Evolutionary conservation across 2,888 invertebrate genomes (phyloP), one percentile per base, ranked within the genome.

Genomic region (Uropetala carovei): DNA sequence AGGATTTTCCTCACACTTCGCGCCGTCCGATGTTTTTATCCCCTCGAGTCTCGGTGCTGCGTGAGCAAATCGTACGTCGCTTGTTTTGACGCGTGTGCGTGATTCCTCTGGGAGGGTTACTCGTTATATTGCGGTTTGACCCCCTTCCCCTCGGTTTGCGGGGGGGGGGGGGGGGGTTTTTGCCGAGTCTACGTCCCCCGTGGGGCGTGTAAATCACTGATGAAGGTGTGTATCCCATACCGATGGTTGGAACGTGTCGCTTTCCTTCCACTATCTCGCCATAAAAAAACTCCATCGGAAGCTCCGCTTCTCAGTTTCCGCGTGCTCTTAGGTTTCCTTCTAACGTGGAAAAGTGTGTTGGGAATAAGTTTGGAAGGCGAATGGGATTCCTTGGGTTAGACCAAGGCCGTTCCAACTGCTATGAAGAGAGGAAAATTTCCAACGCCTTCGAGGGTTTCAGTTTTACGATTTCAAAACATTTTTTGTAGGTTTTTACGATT

Each of bases 391-490:
- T 18, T 68, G 68, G 68, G 68, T 43, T 27, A 75, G 22, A 22
- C 75, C 75, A 27, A 27, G 27, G 75, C 27, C 14, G 22, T 27
- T 75, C 22, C 22, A 75, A 27, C 75, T 68, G 18, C 68, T 22
- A n/a, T 22, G 14, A 27, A 75, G 75, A 75, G 22, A 18, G 22
- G n/a, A n/a, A 9, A 84, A 16, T 43, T 11, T 57, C 84, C 43
- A 57, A 57, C 57, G 1, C 57, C 22, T 27, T 13, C 11, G 85
- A 57, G n/a, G 57, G 59, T 11, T 3, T 16, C 64, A n/a, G 16
- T 16, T 89, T 89, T 89, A 89, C 43, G 89, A 89, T 89, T 43
- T 43, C 30, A 13, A 64, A 89, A 89, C 89, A 89, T 30, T 89
- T 89, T 64, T 64, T 27, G 30, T 64, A 18, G 89, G n/a, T 64